These are phyloP conservation scores for Drosophila nigrodunni DNA, from an alignment of 1,140 invertebrate genomes.

Conservation along the genomic window DNA sequence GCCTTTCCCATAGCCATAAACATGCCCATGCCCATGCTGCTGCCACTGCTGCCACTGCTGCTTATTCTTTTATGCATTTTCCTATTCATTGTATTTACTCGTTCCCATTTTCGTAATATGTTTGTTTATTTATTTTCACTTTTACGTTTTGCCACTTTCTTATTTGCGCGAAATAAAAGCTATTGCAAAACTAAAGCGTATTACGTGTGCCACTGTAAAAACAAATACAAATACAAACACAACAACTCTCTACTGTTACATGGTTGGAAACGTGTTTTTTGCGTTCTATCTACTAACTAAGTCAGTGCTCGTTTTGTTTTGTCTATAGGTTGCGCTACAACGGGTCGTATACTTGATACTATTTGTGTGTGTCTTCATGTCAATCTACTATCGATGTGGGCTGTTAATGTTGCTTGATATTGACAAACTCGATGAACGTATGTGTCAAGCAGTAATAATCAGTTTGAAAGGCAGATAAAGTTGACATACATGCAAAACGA, in stretches of 20 bases:
- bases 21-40: not conserved
- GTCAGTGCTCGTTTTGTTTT: slow-evolving; percentile 7
- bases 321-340: slow-evolving; percentile 39
- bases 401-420: slow-evolving; percentile 18
- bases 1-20: slow-evolving; percentile 2
- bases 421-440: slow-evolving; percentile 55
- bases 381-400: slow-evolving; percentile 30
- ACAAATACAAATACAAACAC: slow-evolving; percentile 14
- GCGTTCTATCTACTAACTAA: slow-evolving; percentile 6
- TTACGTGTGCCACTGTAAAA: slow-evolving; percentile 40
- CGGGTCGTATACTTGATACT: slow-evolving; percentile 64
- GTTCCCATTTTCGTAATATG: slow-evolving; percentile 35
- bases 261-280: slow-evolving; percentile 5
- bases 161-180: slow-evolving; percentile 44
- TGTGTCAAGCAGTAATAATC: slow-evolving; percentile 77
- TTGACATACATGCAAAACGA: slow-evolving; percentile 46
- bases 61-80: not conserved
- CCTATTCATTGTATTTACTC: slow-evolving; percentile 9
- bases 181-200: slow-evolving; percentile 54
- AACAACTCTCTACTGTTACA: slow-evolving; percentile 28
- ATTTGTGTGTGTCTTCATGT: slow-evolving; percentile 24
- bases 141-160: slow-evolving; percentile 64
- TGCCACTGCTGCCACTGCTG: not conserved
- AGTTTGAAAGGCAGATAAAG: slow-evolving; percentile 65
- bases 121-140: slow-evolving; percentile 56